phyloP scores from a whole-genome alignment of 2,797 vertebrate species.

The Heliangelus exortis region DNA sequence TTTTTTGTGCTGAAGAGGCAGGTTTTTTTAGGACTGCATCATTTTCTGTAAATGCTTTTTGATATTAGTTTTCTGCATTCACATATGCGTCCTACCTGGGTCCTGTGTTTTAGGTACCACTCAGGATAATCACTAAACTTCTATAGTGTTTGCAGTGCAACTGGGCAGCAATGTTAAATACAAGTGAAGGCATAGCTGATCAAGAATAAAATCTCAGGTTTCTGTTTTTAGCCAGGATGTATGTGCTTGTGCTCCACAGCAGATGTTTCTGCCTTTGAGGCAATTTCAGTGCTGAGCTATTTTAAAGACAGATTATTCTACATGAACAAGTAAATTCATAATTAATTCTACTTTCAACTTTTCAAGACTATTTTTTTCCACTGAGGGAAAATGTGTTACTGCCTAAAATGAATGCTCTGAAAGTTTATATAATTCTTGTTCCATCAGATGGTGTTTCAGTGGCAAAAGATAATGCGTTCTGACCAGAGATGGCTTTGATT shows the following conservation, averaged over 20 bases:
- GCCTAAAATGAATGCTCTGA: not conserved
- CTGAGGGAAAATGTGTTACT: not conserved
- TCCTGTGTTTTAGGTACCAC: not conserved
- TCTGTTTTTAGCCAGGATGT: constrained; percentile 64
- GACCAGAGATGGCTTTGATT: constrained; percentile 32
- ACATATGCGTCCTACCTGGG: not conserved
- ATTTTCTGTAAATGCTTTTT: constrained; percentile 44
- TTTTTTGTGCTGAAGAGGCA: constrained; percentile 50
- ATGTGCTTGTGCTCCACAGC: constrained; percentile 48
- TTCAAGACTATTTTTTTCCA: constrained; percentile 22
- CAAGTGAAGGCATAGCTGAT: constrained; percentile 23
- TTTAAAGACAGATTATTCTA: constrained; percentile 73
- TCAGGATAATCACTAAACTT: not conserved
- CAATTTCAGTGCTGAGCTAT: constrained; percentile 68
- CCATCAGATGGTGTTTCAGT: not conserved
- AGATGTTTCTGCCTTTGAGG: constrained; percentile 76
- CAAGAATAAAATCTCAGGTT: constrained; percentile 60
- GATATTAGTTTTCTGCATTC: not conserved
- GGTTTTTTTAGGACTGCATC: not conserved
- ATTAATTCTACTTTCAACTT: constrained; percentile 67
- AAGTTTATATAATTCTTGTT: constrained; percentile 8
- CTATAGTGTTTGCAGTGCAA: not conserved
- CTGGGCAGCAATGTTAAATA: not conserved
- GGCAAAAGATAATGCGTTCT: not conserved
- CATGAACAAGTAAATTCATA: constrained; percentile 69